Conservation (phyloP, 2,113 vertebrate species). For the Ranitomeya imitator region DNA sequence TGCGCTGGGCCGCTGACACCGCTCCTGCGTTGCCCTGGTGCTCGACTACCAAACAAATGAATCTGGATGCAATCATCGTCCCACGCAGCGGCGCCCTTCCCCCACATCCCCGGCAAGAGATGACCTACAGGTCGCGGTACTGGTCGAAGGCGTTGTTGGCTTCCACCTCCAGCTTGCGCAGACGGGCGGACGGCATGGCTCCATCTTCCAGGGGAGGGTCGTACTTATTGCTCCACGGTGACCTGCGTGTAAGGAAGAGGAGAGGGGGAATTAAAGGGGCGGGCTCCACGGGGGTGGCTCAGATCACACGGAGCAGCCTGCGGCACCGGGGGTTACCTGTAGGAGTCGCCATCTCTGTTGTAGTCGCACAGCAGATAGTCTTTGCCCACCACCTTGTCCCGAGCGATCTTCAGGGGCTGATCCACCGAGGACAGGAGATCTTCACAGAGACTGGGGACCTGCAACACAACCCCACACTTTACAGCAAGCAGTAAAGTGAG, state of each 20-base stretch:
- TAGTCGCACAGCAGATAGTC: slow-evolving; percentile 98
- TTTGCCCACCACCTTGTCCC: slow-evolving; percentile 95
- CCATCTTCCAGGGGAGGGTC: slow-evolving; percentile 97
- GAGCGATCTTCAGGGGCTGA: slow-evolving; percentile 96
- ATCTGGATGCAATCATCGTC: slow-evolving; percentile 67
- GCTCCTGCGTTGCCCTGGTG: slow-evolving; percentile 58
- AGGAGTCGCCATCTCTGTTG: slow-evolving; percentile 98
- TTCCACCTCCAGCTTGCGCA: slow-evolving; percentile 97
- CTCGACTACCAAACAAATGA: slow-evolving; percentile 65
- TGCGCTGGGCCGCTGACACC: slow-evolving; percentile 51
- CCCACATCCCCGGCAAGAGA: background rate
- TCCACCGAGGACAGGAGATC: slow-evolving; percentile 98
- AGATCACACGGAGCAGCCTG: background rate
- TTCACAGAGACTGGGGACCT: slow-evolving; percentile 96
- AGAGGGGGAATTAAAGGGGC: background rate
- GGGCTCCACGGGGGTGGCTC: background rate
- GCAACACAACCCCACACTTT: background rate
- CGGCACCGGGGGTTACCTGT: slow-evolving; percentile 75
- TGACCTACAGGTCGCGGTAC: slow-evolving; percentile 95
- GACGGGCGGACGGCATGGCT: slow-evolving; percentile 94
- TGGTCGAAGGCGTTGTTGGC: slow-evolving; percentile 99
- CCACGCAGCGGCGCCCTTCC: background rate
- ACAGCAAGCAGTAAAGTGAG: background rate
- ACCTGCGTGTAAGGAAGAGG: slow-evolving; percentile 70
- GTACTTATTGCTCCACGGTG: slow-evolving; percentile 99